Evolutionary conservation across 2,113 vertebrate genomes (phyloP), one percentile per base, ranked within the genome.

Genomic region (Vireo altiloquus): DNA sequence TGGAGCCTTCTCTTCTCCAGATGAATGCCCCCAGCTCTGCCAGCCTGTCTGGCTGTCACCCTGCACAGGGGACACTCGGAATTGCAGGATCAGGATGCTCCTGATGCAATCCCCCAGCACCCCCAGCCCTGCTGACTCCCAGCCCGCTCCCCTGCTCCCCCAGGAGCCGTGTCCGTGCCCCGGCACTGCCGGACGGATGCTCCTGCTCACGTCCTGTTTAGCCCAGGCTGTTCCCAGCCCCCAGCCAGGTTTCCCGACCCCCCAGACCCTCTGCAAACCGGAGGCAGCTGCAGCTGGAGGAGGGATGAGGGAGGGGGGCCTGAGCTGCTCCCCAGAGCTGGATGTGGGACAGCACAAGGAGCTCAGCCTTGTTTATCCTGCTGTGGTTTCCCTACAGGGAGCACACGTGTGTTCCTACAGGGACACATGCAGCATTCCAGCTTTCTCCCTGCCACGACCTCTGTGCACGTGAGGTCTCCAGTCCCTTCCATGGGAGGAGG

Each of bases 271-370:
- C 87, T 33, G 78, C 90, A 57, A 10, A 46, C 40, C 19, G 3
- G 77, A 87, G 91, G 76, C 96, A 96, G 96, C 95, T 94, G 94
- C 92, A 95, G 94, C 83, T 85, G 90, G 27, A 35, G 70, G 49
- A 39, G 85, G 70, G 75, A 54, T 75, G 57, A 4, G 11, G 24
- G 53, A 75, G 35, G 59, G 47, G 68, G 61, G 15, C 20, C 71
- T 9, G 80, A 2, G 78, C 6, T 61, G 63, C 9, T 88, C 66
- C 47, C 90, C 4, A 5, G 77, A 59, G 70, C 77, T 6, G 40
- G 57, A 39, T 15, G 25, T 59, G 64, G 19, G 65, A 63, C n/a
- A 8, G 66, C 42, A 39, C 8, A 2, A 56, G 65, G 89, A 89
- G 9, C 6, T 3, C 23, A 63, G 63, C 59, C 23, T 30, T 96